Percentiles rank a stretch among this genome's conserved stretches.
These are phyloP conservation scores for Endotricha flammealis DNA, from an alignment of 2,888 invertebrate species.

Conservation along the genomic window DNA sequence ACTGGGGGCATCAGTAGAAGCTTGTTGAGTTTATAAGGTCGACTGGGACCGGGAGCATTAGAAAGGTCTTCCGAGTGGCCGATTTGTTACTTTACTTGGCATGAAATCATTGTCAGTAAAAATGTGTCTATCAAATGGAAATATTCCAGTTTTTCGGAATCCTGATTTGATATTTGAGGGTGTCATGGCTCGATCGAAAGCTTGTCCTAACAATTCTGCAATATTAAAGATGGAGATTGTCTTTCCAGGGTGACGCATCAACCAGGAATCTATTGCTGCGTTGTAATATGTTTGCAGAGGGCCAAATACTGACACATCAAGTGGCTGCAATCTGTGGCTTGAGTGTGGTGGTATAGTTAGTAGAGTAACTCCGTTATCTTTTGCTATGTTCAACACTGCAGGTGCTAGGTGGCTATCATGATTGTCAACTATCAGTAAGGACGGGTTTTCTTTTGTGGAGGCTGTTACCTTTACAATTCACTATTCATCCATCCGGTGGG, in stretches of 20 bases:
- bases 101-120: conserved; percentile 21
- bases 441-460: conserved; percentile 22
- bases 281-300: conserved; percentile 36
- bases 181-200: conserved; percentile 26
- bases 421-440: conserved; percentile 33
- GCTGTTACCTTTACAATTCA: conserved; percentile 26
- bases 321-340: conserved; percentile 36
- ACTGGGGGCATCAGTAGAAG: conserved; percentile 4
- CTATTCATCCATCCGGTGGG: conserved; percentile 36
- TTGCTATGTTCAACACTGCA: conserved; percentile 24
- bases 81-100: conserved; percentile 23
- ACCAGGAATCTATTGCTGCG: conserved; percentile 29
- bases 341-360: conserved; percentile 35
- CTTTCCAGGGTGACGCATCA: conserved; percentile 38
- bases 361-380: conserved; percentile 32
- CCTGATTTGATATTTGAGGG: conserved; percentile 41
- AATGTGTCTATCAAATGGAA: conserved; percentile 19
- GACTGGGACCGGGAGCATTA: conserved; percentile 7
- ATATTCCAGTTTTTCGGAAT: conserved; percentile 30
- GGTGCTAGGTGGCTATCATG: conserved; percentile 31
- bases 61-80: conserved; percentile 6
- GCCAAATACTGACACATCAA: conserved; percentile 16
- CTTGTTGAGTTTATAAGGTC: neutral
- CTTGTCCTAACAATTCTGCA: conserved; percentile 24
- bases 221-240: conserved; percentile 40